Base-by-base conservation (phyloP, 2,797 vertebrate species). In the Caiman crocodilus region DNA sequence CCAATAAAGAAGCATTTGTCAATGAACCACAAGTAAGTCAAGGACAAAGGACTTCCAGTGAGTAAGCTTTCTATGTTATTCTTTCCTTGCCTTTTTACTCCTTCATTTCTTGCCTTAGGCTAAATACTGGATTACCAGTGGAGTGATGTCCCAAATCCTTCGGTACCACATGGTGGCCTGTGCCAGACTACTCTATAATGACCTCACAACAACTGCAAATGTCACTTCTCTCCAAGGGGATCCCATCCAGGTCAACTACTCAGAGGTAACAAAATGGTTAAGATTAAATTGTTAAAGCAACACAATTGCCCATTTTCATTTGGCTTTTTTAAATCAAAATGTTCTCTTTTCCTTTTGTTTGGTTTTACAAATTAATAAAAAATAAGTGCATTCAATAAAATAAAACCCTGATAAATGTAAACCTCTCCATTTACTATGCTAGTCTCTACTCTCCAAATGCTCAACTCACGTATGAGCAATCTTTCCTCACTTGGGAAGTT, bases 111-210 rank as follows among this genome's bases (percentile, higher is more conserved):
- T 82, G 4, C 92, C 77, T 35, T 96, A 99, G 98, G 10, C 98
- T 20, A 95, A 64, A 63, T 93, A 97, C 23, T 98, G 98, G 98
- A 16, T 28, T 77, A 56, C 55, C 17, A 97, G 89, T 35, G 98
- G 98, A 14, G 12, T 97, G 28, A 93, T 98, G 96, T 84, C 97
- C 18, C 94, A 98, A 20, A 26, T 99, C 56, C 87, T 99, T 15
- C 97, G 98, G 16, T 98, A 99, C 84, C 99, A 99, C n/a, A 93
- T 99, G 6, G 98, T 99, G 21, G 97, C 98, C 73, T 99, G 99
- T 97, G 97, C 98, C 64, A 98, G 90, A 6, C 97, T 99, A 56
- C 82, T 98, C 69, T 97, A 98, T 5, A 97, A 93, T 1, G 98
- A 99, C 94, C 97, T 99, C 85, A 97, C 92, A 32, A 58, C 61